Evolutionary conservation across 2,113 vertebrate genomes (phyloP).

Genomic region (Glaucidium brasilianum): DNA sequence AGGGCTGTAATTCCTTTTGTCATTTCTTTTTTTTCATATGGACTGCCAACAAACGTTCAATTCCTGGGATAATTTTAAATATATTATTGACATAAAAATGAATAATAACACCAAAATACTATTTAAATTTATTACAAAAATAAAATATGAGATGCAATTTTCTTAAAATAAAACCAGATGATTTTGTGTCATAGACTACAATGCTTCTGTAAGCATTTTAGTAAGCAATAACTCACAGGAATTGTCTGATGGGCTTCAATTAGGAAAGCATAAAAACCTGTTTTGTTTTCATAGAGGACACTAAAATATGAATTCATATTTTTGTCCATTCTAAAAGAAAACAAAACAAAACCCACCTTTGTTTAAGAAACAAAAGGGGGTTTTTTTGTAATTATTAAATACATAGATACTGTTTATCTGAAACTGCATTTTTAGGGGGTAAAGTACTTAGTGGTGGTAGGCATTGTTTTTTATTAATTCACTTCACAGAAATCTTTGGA

Average conservation of each 20-base stretch:
- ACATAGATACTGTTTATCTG: accelerated
- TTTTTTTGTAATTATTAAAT: neutral
- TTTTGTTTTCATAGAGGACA: neutral
- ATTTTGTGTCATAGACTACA: neutral
- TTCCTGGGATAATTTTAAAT: neutral
- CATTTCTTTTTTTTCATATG: neutral
- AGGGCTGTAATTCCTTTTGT: neutral
- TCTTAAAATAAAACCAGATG: neutral
- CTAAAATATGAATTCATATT: neutral
- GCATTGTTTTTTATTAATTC: neutral
- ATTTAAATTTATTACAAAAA: neutral
- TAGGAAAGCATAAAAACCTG: neutral
- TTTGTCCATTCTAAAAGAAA: neutral
- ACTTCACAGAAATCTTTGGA: neutral
- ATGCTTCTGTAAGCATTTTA: neutral
- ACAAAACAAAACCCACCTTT: neutral
- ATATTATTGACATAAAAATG: neutral
- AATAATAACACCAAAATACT: neutral
- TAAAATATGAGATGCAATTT: neutral
- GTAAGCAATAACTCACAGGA: neutral
- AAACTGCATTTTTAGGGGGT: neutral
- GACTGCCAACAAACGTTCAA: neutral
- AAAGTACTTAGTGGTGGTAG: neutral
- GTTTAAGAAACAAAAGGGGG: neutral
- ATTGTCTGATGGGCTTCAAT: neutral